phyloP scores from a whole-genome alignment of 2,888 invertebrate genomes.

The Glyphotaelius pellucidus region DNA sequence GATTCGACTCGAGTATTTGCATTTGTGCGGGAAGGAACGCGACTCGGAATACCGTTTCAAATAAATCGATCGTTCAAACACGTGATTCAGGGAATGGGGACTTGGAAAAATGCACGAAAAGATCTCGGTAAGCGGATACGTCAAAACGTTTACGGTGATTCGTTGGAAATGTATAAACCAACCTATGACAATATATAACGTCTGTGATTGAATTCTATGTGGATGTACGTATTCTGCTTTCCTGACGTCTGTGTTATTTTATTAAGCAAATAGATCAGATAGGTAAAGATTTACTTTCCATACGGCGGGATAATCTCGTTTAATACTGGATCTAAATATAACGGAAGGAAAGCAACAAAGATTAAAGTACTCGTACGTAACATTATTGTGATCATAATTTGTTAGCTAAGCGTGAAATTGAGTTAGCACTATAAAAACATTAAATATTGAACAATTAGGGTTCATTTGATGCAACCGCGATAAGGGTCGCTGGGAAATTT shows the following conservation, averaged over 20 bases:
- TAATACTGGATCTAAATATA: background rate
- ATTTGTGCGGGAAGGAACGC: slow-evolving; percentile 37
- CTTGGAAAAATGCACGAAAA: slow-evolving; percentile 35
- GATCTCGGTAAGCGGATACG: slow-evolving; percentile 40
- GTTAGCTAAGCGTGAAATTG: background rate
- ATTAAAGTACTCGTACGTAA: background rate
- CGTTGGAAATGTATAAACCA: background rate
- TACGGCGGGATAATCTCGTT: background rate
- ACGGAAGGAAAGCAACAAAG: background rate
- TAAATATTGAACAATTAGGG: slow-evolving; percentile 19
- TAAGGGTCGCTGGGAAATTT: background rate
- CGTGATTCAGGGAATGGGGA: slow-evolving; percentile 17
- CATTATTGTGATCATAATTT: background rate
- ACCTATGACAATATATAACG: background rate
- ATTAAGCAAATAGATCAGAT: background rate
- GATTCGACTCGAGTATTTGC: slow-evolving; percentile 22
- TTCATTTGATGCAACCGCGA: slow-evolving; percentile 8
- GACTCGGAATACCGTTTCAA: slow-evolving; percentile 39
- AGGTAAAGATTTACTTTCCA: background rate
- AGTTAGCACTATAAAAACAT: background rate
- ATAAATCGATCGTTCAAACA: slow-evolving; percentile 43
- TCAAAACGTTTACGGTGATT: slow-evolving; percentile 35
- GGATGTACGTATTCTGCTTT: background rate
- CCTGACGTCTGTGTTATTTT: background rate
- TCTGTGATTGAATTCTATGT: slow-evolving; percentile 22